Evolutionary conservation across 2,797 vertebrate species (phyloP).

Genomic region (Hylomyscus alleni): DNA sequence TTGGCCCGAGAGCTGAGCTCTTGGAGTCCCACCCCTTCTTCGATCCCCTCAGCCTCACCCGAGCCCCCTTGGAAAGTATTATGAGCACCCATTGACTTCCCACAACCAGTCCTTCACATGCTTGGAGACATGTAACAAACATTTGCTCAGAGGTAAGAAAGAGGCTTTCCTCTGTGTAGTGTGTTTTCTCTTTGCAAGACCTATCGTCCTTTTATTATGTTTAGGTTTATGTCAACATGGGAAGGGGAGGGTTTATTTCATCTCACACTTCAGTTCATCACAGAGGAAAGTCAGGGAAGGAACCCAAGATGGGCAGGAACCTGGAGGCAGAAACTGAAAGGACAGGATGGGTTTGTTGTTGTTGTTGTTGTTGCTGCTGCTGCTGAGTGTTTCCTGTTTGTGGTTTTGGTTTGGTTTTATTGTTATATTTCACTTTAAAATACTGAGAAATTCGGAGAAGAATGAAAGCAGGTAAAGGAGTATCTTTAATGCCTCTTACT

Average conservation of each 20-base stretch:
- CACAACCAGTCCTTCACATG: background rate
- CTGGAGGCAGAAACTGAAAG: background rate
- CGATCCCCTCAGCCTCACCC: background rate
- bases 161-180: constrained; percentile 27
- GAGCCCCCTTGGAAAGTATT: background rate
- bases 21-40: background rate
- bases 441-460: background rate
- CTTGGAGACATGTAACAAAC: background rate
- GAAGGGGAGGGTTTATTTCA: background rate
- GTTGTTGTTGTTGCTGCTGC: background rate
- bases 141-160: background rate
- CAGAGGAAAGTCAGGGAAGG: too few relatives aligned
- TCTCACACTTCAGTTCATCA: too few relatives aligned
- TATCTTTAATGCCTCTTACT: background rate
- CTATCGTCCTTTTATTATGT: constrained; percentile 67
- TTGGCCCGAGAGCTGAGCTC: background rate
- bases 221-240: too few relatives aligned
- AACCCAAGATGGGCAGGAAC: too few relatives aligned
- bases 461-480: background rate
- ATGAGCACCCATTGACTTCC: background rate
- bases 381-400: background rate
- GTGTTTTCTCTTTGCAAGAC: background rate
- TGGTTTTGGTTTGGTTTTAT: background rate
- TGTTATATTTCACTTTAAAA: constrained; percentile 72
- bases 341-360: background rate